Evolutionary conservation across 2,888 invertebrate species (phyloP).

Genomic region (Anthophora plumipes): DNA sequence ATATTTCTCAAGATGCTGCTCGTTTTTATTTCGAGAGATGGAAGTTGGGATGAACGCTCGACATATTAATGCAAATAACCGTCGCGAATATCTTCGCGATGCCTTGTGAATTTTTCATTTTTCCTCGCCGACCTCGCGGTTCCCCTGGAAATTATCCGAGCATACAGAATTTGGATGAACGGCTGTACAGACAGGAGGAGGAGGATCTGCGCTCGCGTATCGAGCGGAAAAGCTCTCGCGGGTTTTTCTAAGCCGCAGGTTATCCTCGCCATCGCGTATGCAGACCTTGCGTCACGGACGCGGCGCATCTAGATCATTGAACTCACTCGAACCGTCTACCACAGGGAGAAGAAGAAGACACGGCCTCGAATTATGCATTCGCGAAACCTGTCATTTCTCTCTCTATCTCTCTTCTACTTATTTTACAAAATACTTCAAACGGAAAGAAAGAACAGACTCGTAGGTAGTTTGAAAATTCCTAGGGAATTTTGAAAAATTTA

Average conservation of each 20-base stretch:
- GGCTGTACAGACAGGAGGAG: neutral
- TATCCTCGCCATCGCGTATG: conserved; percentile 35
- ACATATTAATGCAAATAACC: neutral
- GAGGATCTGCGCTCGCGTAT: neutral
- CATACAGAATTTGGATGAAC: neutral
- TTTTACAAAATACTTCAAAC: neutral
- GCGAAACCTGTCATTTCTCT: neutral
- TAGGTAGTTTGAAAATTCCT: neutral
- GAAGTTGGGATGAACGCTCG: too few relatives aligned
- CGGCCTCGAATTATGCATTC: conserved; percentile 38
- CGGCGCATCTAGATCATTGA: conserved; percentile 53
- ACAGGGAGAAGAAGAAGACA: conserved; percentile 6
- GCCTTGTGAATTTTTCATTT: neutral
- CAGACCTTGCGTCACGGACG: conserved; percentile 39
- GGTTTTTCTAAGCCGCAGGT: neutral
- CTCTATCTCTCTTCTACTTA: neutral
- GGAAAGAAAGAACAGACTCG: neutral
- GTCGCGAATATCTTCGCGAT: too few relatives aligned
- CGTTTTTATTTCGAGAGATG: neutral
- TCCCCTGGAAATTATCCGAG: too few relatives aligned
- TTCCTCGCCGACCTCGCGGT: neutral
- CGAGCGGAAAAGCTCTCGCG: neutral
- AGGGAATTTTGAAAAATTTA: conserved; percentile 31
- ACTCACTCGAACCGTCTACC: conserved; percentile 47
- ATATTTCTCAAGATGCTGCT: neutral